Evolutionary conservation across 2,888 invertebrate genomes (phyloP).

Genomic region (Dryadula phaetusa): DNA sequence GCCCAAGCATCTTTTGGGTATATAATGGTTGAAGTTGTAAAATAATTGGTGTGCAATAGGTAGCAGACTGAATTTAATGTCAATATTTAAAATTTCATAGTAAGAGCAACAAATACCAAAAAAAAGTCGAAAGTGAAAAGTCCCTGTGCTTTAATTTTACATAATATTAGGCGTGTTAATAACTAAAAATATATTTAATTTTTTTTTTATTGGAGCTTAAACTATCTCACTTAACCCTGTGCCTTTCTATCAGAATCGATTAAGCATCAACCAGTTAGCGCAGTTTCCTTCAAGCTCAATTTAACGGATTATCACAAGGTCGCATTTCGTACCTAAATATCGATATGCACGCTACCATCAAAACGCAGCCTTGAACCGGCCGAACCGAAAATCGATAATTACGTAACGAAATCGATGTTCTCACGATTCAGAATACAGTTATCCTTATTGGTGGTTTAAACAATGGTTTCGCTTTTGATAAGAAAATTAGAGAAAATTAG

Average conservation of each 20-base stretch:
- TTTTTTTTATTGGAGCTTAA: not conserved
- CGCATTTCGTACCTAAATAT: conserved; percentile 55
- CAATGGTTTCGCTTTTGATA: conserved; percentile 79
- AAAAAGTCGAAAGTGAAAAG: too few species aligned
- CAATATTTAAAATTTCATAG: too few species aligned
- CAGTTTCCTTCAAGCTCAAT: conserved; percentile 71
- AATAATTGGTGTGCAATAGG: too few species aligned
- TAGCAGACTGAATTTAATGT: too few species aligned
- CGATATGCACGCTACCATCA: conserved; percentile 58
- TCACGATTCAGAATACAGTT: conserved; percentile 73
- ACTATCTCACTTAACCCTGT: conserved; percentile 26
- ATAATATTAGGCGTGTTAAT: too few species aligned
- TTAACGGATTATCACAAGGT: conserved; percentile 71
- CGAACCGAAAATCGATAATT: conserved; percentile 65
- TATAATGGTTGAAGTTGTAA: too few species aligned
- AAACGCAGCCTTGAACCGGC: conserved; percentile 60
- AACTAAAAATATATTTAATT: too few species aligned
- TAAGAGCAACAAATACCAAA: too few species aligned
- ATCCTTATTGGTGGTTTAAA: conserved; percentile 69
- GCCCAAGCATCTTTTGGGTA: too few species aligned
- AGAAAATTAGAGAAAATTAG: conserved; percentile 84
- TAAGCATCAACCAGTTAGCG: conserved; percentile 39
- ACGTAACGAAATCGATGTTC: conserved; percentile 70
- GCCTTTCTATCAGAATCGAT: conserved; percentile 45
- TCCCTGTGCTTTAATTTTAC: too few species aligned